Percentiles rank a stretch among this genome's conserved stretches.
Conservation (phyloP, 2,113 vertebrate genomes). For the Echinops telfairi region DNA sequence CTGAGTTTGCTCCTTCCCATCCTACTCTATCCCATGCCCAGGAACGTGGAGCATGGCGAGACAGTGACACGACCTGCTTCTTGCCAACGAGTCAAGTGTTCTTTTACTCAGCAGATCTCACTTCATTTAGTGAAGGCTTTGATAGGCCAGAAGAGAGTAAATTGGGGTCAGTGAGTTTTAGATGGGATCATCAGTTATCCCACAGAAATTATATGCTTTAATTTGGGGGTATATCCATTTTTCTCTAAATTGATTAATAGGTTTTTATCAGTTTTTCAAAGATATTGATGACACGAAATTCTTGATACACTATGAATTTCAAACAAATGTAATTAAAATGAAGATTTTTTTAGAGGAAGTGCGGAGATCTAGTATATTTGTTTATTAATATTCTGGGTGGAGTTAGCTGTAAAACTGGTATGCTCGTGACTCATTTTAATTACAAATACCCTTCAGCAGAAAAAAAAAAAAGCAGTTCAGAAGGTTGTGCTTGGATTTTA, state of each 20-base stretch:
- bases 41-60: not conserved
- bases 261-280: not conserved
- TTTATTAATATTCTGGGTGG: slow-evolving; percentile 6
- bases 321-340: not conserved
- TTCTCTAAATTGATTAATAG: not conserved
- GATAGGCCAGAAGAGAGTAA: too few species aligned
- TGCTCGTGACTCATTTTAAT: not conserved
- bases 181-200: not conserved
- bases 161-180: not conserved
- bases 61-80: not conserved
- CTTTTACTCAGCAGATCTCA: too few species aligned
- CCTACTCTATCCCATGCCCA: not conserved
- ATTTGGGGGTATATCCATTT: not conserved
- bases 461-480: slow-evolving; percentile 28
- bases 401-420: not conserved
- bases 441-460: slow-evolving; percentile 9
- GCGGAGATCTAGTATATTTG: not conserved
- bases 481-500: not conserved
- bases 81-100: not conserved
- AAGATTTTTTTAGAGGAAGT: slow-evolving; percentile 9
- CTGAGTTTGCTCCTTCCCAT: not conserved
- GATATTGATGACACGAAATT: not conserved
- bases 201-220: slow-evolving; percentile 21
- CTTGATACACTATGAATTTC: not conserved
- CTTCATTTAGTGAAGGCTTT: too few species aligned